Evolutionary conservation across 2,113 vertebrate genomes (phyloP).

Genomic region (Panurus biarmicus): DNA sequence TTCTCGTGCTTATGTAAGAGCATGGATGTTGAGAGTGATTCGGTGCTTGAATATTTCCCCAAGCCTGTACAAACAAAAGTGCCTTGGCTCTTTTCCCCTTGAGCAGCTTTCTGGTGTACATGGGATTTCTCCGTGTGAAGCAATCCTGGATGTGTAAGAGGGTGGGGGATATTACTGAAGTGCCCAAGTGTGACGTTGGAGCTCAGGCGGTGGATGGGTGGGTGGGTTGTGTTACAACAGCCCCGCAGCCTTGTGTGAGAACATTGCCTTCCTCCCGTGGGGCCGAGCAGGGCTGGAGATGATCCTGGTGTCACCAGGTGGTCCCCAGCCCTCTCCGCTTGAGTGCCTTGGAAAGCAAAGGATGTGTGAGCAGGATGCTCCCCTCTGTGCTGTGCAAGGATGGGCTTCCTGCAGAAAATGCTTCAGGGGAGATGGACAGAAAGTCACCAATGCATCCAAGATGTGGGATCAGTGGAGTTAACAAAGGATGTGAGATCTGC

Average conservation of each 20-base stretch:
- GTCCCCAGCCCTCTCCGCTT: background rate
- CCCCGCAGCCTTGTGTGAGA: background rate
- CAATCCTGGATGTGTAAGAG: slow-evolving; percentile 49
- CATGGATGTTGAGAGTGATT: background rate
- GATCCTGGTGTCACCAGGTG: fast-evolving
- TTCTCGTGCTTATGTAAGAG: slow-evolving; percentile 43
- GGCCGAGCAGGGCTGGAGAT: background rate
- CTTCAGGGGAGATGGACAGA: background rate
- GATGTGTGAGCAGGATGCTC: background rate
- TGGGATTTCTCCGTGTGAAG: slow-evolving; percentile 13
- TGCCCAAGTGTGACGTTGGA: background rate
- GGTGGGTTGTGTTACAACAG: slow-evolving; percentile 6
- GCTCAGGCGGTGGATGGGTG: background rate
- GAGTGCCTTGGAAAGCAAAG: background rate
- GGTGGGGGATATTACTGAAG: slow-evolving; percentile 32
- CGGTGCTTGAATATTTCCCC: background rate
- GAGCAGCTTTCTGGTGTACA: background rate
- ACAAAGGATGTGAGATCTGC: background rate
- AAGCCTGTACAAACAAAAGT: slow-evolving; percentile 48
- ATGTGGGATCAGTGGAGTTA: background rate
- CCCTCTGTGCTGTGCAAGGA: background rate
- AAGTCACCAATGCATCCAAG: background rate
- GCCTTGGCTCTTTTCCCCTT: slow-evolving; percentile 22
- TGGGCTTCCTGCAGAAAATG: background rate
- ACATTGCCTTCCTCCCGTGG: background rate